phyloP scores from a whole-genome alignment of 2,113 vertebrate genomes.

The Megalops atlanticus region DNA sequence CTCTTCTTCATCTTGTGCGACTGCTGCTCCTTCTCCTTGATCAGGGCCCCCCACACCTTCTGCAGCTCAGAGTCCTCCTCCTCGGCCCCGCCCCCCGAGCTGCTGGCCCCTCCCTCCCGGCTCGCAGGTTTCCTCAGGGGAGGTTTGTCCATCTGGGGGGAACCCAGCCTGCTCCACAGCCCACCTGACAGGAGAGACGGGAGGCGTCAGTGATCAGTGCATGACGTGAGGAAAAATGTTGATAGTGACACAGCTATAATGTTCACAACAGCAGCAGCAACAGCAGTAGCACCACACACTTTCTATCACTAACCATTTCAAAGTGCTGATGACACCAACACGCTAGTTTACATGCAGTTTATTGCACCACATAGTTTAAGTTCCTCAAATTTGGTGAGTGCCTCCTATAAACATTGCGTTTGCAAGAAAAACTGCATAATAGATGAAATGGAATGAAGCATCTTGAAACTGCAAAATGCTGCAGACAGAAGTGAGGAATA shows the following conservation, averaged over 20 bases:
- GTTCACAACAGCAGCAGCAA: too few relatives aligned
- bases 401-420: neutral
- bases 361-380: neutral
- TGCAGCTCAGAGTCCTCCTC: slow-evolving; percentile 93
- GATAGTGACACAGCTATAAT: neutral
- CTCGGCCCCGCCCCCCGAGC: slow-evolving; percentile 56
- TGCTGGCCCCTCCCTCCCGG: neutral
- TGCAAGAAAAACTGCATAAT: neutral
- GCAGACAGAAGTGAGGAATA: too few relatives aligned
- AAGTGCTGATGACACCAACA: neutral
- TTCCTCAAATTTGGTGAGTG: neutral
- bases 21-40: slow-evolving; percentile 88
- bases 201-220: neutral
- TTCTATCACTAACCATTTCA: neutral
- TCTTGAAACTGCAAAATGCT: too few relatives aligned
- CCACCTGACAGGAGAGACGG: slow-evolving; percentile 65
- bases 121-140: slow-evolving; percentile 47
- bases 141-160: slow-evolving; percentile 71
- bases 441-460: neutral
- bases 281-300: neutral
- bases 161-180: slow-evolving; percentile 92
- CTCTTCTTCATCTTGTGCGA: slow-evolving; percentile 88
- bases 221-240: neutral
- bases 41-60: slow-evolving; percentile 92
- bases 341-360: neutral